A percentile compares a stretch with the other conserved stretches of the same genome.
phyloP scores from a whole-genome alignment of 2,797 vertebrate species.

The Clarias platycephalus region DNA sequence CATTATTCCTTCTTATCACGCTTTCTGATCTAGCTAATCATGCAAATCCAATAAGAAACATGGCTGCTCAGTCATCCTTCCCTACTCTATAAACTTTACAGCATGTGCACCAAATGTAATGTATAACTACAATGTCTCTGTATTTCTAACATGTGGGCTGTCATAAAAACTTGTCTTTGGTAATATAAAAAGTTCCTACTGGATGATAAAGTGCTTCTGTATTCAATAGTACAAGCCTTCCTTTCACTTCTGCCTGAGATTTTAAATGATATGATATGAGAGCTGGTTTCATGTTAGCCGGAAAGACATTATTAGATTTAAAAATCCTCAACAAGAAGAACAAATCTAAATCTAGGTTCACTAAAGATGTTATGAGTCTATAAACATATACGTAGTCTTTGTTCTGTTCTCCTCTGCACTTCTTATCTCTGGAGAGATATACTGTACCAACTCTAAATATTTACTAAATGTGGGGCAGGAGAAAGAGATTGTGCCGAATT shows the following conservation, averaged over 20 bases:
- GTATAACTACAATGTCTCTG: background rate
- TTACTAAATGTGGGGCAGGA: constrained; percentile 45
- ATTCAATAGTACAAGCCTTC: background rate
- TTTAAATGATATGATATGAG: background rate
- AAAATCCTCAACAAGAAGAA: background rate
- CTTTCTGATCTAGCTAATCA: constrained; percentile 42
- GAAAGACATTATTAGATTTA: constrained; percentile 9
- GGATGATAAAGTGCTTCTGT: background rate
- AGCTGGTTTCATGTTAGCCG: background rate
- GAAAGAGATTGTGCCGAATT: constrained; percentile 22
- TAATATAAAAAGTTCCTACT: background rate
- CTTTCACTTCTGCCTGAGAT: background rate
- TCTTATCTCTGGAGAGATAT: constrained; percentile 41
- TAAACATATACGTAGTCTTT: constrained; percentile 28
- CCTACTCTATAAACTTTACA: constrained; percentile 13
- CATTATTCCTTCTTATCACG: constrained; percentile 26
- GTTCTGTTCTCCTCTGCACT: constrained; percentile 24
- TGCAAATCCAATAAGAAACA: constrained; percentile 39
- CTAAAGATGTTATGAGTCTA: background rate
- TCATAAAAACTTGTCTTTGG: constrained; percentile 4
- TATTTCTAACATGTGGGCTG: background rate
- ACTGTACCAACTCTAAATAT: constrained; percentile 42
- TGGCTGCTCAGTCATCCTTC: background rate
- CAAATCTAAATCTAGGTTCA: constrained; percentile 18
- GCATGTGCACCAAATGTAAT: background rate